Conservation (phyloP, 2,797 vertebrate species). For the Crocodylus rhombifer region DNA sequence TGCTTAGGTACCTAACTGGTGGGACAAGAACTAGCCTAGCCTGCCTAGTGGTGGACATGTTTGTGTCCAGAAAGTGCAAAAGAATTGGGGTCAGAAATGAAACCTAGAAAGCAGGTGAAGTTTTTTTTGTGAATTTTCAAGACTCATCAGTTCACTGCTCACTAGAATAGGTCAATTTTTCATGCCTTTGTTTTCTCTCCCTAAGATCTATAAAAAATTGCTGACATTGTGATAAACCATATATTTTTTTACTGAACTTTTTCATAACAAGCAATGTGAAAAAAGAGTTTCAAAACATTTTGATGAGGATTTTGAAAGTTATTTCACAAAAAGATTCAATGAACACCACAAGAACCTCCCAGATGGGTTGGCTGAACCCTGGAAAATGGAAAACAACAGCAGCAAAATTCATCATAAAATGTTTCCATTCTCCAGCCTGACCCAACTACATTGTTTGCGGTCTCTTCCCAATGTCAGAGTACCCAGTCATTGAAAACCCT, state of each 20-base stretch:
- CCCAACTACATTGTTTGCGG: neutral
- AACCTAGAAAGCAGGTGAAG: neutral
- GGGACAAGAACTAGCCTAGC: no score
- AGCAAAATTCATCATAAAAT: rapidly evolving
- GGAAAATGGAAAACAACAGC: neutral
- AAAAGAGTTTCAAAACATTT: neutral
- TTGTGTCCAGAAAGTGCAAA: neutral
- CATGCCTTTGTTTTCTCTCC: neutral
- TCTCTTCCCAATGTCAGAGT: neutral
- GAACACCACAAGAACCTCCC: neutral
- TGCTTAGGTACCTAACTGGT: no score
- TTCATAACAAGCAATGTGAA: neutral
- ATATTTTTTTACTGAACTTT: neutral
- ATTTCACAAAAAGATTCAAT: neutral
- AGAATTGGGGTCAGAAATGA: neutral
- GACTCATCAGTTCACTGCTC: neutral
- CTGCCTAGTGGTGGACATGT: neutral
- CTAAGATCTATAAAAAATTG: neutral
- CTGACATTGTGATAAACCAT: neutral
- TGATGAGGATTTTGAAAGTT: neutral
- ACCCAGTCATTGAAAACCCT: neutral
- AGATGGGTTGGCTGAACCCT: neutral
- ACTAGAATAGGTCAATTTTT: neutral
- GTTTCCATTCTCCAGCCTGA: neutral
- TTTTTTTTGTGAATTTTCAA: neutral